Base-by-base conservation (phyloP, 37 sponge, comb jelly and placozoan species). In the Tethya wilhelma region DNA sequence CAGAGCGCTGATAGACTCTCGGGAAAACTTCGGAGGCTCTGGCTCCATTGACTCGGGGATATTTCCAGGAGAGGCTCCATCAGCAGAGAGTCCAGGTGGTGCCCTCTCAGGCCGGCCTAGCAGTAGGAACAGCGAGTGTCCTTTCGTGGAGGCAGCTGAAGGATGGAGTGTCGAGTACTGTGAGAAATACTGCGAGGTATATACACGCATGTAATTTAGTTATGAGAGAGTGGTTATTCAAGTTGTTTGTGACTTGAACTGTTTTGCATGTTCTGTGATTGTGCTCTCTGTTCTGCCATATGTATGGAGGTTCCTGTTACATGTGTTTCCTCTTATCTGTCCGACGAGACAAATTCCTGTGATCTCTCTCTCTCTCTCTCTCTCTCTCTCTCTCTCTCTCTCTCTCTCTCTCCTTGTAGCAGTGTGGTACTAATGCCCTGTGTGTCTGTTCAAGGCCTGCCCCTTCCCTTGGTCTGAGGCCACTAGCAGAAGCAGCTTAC, bases 401-500 rank as follows among this genome's bases (percentile, higher is more conserved):
- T 4, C 22, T 28, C 36, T 32, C 30, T 31, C 31, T 37, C 38
- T 38, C 7, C 62, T 53, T 29, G 34, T 55, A 86, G 87, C 36
- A 30, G 23, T 86, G 87, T 73, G 80, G 77, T 3, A 69, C 39
- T 7, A 63, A 70, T 36, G 49, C 58, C 29, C 26, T 82, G 71
- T 88, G 88, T 77, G 56, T 76, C n/a, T 88, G 88, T 43, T 44
- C 77, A 6, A 66, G 67, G 11, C 68, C 77, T 30, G 12, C 38
- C 29, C 69, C 59, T 6, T 36, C 37, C 36, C 28, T 69, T n/a
- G 77, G 77, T 1, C 71, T 88, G 33, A 44, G 83, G 2, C 80
- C 74, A 23, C 44, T 90, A 75, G 90, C 75, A 6, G 90, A 90
- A 53, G 74, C 84, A 39, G 63, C 80, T 19, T 97, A 93, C 68